Evolutionary conservation across 2,113 vertebrate species (phyloP), one percentile per base, ranked within the genome.

Genomic region (Phylloscopus trochiloides): DNA sequence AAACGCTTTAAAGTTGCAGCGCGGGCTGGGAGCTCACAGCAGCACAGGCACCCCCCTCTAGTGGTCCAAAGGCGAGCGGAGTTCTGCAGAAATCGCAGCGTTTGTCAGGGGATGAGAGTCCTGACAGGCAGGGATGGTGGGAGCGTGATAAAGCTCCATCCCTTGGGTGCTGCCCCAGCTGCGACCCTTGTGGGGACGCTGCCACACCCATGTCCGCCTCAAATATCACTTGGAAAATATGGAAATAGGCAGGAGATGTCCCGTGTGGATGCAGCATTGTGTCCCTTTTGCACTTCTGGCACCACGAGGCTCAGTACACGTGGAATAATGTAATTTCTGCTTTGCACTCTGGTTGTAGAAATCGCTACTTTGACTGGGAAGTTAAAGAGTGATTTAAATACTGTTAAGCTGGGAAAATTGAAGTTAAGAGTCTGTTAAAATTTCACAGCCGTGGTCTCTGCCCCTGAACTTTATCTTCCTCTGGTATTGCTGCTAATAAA

Each of bases 41-140:
- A 88, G 76, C 90, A 48, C 78, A 5, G 78, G 87, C 92, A 55
- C 62, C 47, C 29, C 94, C 96, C 96, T 91, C 96, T 94, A 85
- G 97, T 12, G 97, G 93, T 14, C 75, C 83, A 50, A 75, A 68
- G 47, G 26, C 68, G n/a, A 58, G 8, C 6, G 12, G 58, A 66
- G 22, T 0, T 42, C 36, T 32, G 45, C 36, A 7, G 7, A 34
- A 45, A 47, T 2, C 1, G 14, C 17, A 42, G 15, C 16, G 0
- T 65, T 75, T 90, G 29, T 11, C 78, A 20, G 75, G 28, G 31
- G 12, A 4, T 47, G 3, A 4, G 40, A 22, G 11, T 14, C 58
- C 40, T 40, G 40, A 9, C 36, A 6, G 63, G 4, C 2, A 2
- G 65, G 26, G 28, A 1, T 7, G 47, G 19, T 10, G 63, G 54